Evolutionary conservation across 2,888 invertebrate genomes (phyloP).

Genomic region (Oligia strigilis): DNA sequence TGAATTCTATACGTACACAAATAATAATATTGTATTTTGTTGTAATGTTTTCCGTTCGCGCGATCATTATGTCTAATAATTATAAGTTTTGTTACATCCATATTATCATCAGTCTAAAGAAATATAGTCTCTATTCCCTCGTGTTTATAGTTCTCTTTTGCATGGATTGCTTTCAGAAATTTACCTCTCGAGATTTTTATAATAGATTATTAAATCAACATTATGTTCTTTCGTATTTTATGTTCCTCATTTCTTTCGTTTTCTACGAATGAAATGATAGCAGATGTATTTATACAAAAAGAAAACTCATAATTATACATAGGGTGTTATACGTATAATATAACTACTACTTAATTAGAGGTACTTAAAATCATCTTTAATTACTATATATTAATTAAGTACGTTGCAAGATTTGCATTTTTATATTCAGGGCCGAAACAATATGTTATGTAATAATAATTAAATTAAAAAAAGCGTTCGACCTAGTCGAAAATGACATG

Average conservation of each 20-base stretch:
- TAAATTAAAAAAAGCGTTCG: too few species aligned
- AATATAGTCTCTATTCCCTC: slow-evolving; percentile 26
- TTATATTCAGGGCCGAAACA: slow-evolving; percentile 18
- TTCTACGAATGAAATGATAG: slow-evolving; percentile 50
- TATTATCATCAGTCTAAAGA: slow-evolving; percentile 1
- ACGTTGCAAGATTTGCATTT: slow-evolving; percentile 27
- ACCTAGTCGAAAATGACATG: too few species aligned
- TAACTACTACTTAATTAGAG: slow-evolving; percentile 1
- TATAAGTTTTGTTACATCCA: slow-evolving; percentile 64
- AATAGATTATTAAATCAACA: slow-evolving; percentile 68
- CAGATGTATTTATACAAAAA: slow-evolving; percentile 47
- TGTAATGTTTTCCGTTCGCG: slow-evolving; percentile 63
- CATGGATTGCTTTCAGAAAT: slow-evolving; percentile 22
- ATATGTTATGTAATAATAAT: slow-evolving; percentile 13
- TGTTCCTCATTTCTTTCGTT: slow-evolving; percentile 36
- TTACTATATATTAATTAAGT: slow-evolving; percentile 23
- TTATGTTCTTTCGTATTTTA: slow-evolving; percentile 56
- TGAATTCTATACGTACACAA: slow-evolving; percentile 70
- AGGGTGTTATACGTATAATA: slow-evolving; percentile 19
- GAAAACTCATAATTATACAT: slow-evolving; percentile 32
- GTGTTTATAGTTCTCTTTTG: slow-evolving; percentile 29
- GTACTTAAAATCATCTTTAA: slow-evolving; percentile 18
- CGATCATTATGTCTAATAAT: slow-evolving; percentile 66
- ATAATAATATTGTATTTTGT: slow-evolving; percentile 71
- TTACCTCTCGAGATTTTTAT: slow-evolving; percentile 57